phyloP scores from a whole-genome alignment of 1,140 invertebrate species.

The Bacillus rossius region DNA sequence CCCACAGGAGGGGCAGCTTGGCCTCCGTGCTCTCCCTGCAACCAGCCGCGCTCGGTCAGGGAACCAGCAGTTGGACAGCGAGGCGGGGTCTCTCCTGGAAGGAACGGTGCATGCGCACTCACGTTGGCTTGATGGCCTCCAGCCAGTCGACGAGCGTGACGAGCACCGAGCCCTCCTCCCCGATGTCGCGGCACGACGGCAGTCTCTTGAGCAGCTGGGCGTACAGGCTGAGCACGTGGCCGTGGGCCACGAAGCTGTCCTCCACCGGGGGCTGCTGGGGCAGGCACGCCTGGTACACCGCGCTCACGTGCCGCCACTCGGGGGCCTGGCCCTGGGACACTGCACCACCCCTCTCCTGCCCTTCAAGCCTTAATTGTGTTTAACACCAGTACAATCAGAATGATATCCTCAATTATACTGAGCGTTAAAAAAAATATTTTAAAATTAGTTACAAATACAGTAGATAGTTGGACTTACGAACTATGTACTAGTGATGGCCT shows the following conservation, averaged over 20 bases:
- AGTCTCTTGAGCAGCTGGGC: slow-evolving; percentile 44
- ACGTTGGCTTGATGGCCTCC: slow-evolving; percentile 44
- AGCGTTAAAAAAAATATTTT: background rate
- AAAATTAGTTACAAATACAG: background rate
- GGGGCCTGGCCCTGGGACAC: slow-evolving; percentile 37
- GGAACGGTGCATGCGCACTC: too few relatives aligned
- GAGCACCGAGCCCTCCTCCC: slow-evolving; percentile 44
- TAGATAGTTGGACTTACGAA: background rate
- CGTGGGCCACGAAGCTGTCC: slow-evolving; percentile 39
- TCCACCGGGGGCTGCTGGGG: slow-evolving; percentile 43
- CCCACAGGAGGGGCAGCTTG: slow-evolving; percentile 54
- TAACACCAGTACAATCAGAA: too few relatives aligned
- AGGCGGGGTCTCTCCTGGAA: too few relatives aligned
- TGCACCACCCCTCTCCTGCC: too few relatives aligned
- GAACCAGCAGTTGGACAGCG: too few relatives aligned
- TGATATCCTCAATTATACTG: too few relatives aligned
- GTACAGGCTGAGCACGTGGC: slow-evolving; percentile 44
- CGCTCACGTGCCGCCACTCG: slow-evolving; percentile 42
- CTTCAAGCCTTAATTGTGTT: too few relatives aligned
- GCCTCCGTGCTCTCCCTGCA: slow-evolving; percentile 51
- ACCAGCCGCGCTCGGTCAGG: slow-evolving; percentile 3
- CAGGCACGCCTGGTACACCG: slow-evolving; percentile 41
- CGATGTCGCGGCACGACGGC: slow-evolving; percentile 42
- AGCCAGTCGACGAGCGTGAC: slow-evolving; percentile 46
- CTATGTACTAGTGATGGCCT: too few relatives aligned